Conservation (phyloP, 2,113 vertebrate genomes). For the Sarotherodon lohbergeri region DNA sequence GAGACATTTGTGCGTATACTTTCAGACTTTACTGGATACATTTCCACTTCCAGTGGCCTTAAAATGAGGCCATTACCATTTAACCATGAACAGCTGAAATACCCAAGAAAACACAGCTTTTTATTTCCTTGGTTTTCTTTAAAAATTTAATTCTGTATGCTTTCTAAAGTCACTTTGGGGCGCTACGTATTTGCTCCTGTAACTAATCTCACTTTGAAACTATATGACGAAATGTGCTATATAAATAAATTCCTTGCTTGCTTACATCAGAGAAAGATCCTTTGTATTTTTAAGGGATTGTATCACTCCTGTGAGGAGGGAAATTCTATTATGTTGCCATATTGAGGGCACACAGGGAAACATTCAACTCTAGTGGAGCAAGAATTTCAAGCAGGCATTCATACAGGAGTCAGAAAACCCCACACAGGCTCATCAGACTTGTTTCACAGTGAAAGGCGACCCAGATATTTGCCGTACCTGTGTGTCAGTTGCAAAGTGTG, state of each 20-base stretch:
- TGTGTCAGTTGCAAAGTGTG: background rate
- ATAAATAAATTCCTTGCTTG: background rate
- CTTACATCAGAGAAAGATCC: background rate
- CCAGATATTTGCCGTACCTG: background rate
- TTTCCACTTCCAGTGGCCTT: background rate
- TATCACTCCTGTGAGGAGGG: background rate
- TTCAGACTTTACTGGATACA: background rate
- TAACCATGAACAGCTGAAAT: accelerated
- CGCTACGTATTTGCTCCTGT: accelerated
- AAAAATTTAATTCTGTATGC: background rate
- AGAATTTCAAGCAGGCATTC: background rate
- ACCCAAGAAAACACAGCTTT: background rate
- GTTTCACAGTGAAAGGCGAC: background rate
- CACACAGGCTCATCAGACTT: background rate
- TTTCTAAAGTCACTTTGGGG: background rate
- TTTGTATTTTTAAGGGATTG: background rate
- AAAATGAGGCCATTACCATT: background rate
- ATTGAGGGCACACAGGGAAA: background rate
- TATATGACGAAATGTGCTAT: background rate
- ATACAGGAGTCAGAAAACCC: background rate
- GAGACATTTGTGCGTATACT: too few species aligned
- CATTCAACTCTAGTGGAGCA: background rate
- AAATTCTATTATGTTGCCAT: background rate
- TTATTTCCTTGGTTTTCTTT: background rate
- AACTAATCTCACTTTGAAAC: background rate